These are phyloP conservation scores for Drosophila pallidifrons DNA, from an alignment of 1,140 invertebrate genomes.

Conservation along the genomic window DNA sequence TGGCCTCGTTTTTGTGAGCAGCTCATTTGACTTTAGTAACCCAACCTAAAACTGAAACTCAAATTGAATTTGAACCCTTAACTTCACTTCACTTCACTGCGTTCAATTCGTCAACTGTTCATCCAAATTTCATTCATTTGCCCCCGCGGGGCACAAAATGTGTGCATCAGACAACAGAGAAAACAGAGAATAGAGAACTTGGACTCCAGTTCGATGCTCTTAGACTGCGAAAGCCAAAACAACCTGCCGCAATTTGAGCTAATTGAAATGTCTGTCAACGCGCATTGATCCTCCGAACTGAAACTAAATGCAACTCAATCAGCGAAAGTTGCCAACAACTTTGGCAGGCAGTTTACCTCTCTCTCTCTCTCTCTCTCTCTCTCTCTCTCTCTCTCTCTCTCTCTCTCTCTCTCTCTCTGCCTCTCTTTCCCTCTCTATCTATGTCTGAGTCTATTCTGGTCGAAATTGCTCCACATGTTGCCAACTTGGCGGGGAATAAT, in stretches of 20 bases:
- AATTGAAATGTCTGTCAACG: slow-evolving; percentile 80
- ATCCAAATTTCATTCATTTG: slow-evolving; percentile 76
- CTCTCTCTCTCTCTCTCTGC: not conserved
- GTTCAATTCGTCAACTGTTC: slow-evolving; percentile 74
- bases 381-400: too few species aligned
- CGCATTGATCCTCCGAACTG: slow-evolving; percentile 59
- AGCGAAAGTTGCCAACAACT: slow-evolving; percentile 75
- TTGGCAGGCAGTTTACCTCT: slow-evolving; percentile 12
- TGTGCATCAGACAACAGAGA: slow-evolving; percentile 49
- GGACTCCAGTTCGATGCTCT: not conserved
- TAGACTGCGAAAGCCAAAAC: slow-evolving; percentile 25
- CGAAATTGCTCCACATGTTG: slow-evolving; percentile 15
- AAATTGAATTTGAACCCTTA: not conserved
- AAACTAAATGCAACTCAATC: slow-evolving; percentile 82
- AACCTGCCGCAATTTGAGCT: slow-evolving; percentile 69
- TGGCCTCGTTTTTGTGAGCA: not conserved
- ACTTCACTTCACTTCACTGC: slow-evolving; percentile 57
- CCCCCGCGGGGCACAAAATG: slow-evolving; percentile 58
- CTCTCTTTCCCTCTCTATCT: not conserved
- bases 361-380: not conserved
- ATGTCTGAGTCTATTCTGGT: not conserved
- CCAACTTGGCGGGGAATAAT: slow-evolving; percentile 41
- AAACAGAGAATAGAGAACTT: too few species aligned
- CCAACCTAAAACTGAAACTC: not conserved
- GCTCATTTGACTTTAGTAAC: not conserved